phyloP scores from a whole-genome alignment of 2,888 invertebrate genomes.

The Synergus gifuensis region DNA sequence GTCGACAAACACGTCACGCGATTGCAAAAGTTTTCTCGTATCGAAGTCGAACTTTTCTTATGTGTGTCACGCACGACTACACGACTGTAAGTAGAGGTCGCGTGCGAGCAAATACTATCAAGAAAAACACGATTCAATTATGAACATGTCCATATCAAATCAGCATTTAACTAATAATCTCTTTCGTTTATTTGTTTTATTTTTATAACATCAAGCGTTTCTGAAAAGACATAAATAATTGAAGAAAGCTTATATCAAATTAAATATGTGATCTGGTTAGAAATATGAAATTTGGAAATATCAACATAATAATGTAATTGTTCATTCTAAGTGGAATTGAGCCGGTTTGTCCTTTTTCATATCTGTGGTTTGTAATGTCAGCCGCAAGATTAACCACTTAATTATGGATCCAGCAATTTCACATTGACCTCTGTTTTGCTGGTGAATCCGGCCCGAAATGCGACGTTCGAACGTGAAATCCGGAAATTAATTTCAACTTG shows the following conservation, averaged over 20 bases:
- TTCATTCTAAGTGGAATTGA: not conserved
- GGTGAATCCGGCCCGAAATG: conserved; percentile 5
- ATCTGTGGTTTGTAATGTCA: conserved; percentile 1
- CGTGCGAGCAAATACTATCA: too few relatives aligned
- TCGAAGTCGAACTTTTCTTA: conserved; percentile 24
- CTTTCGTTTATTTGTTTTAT: not conserved
- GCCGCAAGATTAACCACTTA: conserved; percentile 37
- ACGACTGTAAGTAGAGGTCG: not conserved
- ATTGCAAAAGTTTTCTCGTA: conserved; percentile 28
- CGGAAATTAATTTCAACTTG: conserved; percentile 35
- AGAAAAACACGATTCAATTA: not conserved
- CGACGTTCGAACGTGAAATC: not conserved
- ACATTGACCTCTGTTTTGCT: conserved; percentile 26
- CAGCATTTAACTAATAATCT: not conserved
- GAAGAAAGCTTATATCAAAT: too few relatives aligned
- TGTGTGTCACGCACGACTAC: conserved; percentile 13
- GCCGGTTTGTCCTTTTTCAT: not conserved
- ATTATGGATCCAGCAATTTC: conserved; percentile 29
- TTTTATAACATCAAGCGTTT: not conserved
- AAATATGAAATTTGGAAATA: too few relatives aligned
- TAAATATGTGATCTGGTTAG: too few relatives aligned
- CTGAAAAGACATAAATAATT: not conserved
- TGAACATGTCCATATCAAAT: conserved; percentile 1
- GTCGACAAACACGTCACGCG: conserved; percentile 5
- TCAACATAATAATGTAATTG: not conserved